Conservation (phyloP, 2,797 vertebrate species). For the Falco novaeseelandiae region DNA sequence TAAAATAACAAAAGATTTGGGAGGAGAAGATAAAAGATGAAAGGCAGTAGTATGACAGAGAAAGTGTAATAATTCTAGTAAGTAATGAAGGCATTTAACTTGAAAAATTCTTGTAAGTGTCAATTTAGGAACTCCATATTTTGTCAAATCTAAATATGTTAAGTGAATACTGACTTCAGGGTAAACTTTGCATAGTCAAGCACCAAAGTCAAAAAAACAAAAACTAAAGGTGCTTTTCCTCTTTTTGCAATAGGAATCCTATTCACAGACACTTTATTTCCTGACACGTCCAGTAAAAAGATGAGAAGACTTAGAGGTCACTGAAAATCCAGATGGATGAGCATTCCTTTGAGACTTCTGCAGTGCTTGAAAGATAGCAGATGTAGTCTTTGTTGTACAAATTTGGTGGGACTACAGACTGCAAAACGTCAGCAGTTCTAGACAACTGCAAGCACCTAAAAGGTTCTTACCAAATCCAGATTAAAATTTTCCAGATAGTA, state of each 20-base stretch:
- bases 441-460: background rate
- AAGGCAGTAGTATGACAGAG: background rate
- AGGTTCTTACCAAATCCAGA: background rate
- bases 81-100: background rate
- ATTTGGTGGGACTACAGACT: background rate
- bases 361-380: background rate
- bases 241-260: background rate
- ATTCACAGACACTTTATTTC: background rate
- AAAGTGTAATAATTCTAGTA: background rate
- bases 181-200: background rate
- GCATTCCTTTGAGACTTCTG: background rate
- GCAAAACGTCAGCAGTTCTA: background rate
- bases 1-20: background rate
- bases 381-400: background rate
- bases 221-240: background rate
- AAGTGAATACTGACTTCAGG: background rate
- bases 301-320: background rate
- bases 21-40: background rate
- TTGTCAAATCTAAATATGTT: background rate
- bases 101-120: background rate
- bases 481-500: background rate
- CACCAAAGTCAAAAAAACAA: background rate
- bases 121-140: background rate
- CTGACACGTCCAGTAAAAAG: background rate
- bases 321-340: background rate